These are phyloP conservation scores for Ctena decussata DNA, from an alignment of 2,888 invertebrate species.

Conservation along the genomic window DNA sequence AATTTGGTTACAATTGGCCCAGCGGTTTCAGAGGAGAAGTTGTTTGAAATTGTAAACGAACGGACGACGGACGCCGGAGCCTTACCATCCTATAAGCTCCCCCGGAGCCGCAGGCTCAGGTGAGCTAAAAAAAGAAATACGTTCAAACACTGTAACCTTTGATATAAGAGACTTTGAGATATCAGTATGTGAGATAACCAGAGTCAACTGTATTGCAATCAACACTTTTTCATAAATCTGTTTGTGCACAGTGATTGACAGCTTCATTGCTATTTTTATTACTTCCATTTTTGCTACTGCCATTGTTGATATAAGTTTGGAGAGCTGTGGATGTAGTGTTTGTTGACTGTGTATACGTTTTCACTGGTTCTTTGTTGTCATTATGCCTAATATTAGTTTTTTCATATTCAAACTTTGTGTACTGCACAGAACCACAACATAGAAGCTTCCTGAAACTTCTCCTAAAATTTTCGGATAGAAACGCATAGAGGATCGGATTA, in stretches of 20 bases:
- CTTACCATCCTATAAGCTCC: too few relatives aligned
- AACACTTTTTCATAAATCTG: constrained; percentile 42
- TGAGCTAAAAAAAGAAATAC: too few relatives aligned
- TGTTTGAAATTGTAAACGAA: too few relatives aligned
- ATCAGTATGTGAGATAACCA: too few relatives aligned
- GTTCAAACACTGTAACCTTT: too few relatives aligned
- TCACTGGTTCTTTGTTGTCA: constrained; percentile 24
- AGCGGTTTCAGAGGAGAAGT: too few relatives aligned
- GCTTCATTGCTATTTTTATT: constrained; percentile 42
- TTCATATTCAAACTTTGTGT: constrained; percentile 78
- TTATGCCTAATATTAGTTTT: constrained; percentile 74
- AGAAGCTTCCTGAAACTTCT: constrained; percentile 91
- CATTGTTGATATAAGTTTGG: constrained; percentile 50
- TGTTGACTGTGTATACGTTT: constrained; percentile 41
- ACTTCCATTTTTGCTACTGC: constrained; percentile 8
- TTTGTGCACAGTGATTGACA: constrained; percentile 58
- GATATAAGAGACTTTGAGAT: too few relatives aligned
- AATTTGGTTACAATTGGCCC: too few relatives aligned
- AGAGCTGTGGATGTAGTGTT: constrained; percentile 43
- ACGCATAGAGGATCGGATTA: constrained; percentile 97
- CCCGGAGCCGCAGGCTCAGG: too few relatives aligned
- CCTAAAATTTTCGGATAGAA: constrained; percentile 97
- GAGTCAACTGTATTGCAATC: too few relatives aligned
- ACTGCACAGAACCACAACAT: constrained; percentile 74
- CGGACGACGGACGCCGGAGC: too few relatives aligned